Evolutionary conservation across 2,888 invertebrate genomes (phyloP), one percentile per base, ranked within the genome.

Genomic region (Andricus curvator): DNA sequence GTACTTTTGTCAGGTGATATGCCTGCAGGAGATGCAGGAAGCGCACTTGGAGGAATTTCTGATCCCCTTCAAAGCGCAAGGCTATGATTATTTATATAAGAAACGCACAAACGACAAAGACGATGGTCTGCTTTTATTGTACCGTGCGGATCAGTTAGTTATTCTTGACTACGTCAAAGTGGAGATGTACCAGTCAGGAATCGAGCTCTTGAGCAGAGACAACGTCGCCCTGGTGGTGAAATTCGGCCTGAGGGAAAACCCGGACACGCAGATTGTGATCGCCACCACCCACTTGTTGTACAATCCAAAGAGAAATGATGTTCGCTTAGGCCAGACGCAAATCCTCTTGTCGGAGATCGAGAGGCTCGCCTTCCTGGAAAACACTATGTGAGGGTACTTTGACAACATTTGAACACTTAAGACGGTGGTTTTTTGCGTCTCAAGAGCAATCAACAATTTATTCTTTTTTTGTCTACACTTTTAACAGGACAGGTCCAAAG

Each of bases 221-320:
- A 99, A 99, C 93, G 95, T 99, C 77, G 99, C 96, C 0, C 90
- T 98, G 15, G 94, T 99, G 80, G 95, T 96, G 5, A 96, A 96
- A 91, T 94, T 99, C 80, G 93, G 93, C 22, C 94, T 96, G 0
- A 94, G 93, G 81, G 89, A 91, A 0, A 88, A 93, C 78, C 93
- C 94, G 0, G 86, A 93, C 1, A 93, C 93, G 1, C 93, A 95
- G 11, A 92, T 99, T 64, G 94, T 97, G 77, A 95, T 99, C 1
- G 97, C 98, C 5, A 99, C 98, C 17, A 99, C 99, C 0, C 99
- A 99, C 93, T 94, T 99, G 68, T 93, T 99, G 15, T 99, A 97
- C 92, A 99, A 99, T 94, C 98, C 98, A 0, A 95, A 94, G 85
- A 94, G 99, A 62, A 96, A 97, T 29, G 99, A 99, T 91, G 95